Percentiles rank a stretch among this genome's conserved stretches.
Evolutionary conservation across 2,797 vertebrate genomes (phyloP).

Genomic region (Vespertilio murinus): DNA sequence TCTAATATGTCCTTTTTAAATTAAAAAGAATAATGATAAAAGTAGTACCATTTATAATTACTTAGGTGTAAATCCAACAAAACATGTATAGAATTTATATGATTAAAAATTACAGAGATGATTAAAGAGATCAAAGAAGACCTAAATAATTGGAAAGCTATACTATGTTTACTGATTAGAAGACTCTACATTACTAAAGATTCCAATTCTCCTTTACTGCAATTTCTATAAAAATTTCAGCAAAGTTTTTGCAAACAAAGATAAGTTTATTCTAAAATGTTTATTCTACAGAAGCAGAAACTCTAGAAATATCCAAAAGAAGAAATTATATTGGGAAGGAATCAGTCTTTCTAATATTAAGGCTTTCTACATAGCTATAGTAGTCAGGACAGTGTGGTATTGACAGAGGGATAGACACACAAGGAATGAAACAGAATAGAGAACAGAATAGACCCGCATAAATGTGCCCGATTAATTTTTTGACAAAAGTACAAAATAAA

Average conservation of each 20-base stretch:
- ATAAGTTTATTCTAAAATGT: not conserved
- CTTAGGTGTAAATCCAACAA: not conserved
- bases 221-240: not conserved
- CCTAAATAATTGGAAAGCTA: not conserved
- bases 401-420: not conserved
- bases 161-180: not conserved
- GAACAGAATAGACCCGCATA: not conserved
- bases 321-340: not conserved
- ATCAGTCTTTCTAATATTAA: not conserved
- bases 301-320: not conserved
- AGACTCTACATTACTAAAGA: not conserved
- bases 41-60: not conserved
- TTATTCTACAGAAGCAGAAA: not conserved
- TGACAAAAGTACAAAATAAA: not conserved
- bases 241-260: not conserved
- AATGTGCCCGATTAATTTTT: not conserved
- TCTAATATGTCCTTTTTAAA: not conserved
- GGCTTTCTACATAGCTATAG: not conserved
- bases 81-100: not conserved
- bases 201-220: not conserved
- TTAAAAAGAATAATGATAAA: not conserved
- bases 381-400: not conserved
- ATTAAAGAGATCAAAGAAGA: not conserved
- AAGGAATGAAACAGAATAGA: not conserved
- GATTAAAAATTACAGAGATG: not conserved